Base-by-base conservation (phyloP, 2,797 vertebrate genomes). In the Gobio occitaniae region DNA sequence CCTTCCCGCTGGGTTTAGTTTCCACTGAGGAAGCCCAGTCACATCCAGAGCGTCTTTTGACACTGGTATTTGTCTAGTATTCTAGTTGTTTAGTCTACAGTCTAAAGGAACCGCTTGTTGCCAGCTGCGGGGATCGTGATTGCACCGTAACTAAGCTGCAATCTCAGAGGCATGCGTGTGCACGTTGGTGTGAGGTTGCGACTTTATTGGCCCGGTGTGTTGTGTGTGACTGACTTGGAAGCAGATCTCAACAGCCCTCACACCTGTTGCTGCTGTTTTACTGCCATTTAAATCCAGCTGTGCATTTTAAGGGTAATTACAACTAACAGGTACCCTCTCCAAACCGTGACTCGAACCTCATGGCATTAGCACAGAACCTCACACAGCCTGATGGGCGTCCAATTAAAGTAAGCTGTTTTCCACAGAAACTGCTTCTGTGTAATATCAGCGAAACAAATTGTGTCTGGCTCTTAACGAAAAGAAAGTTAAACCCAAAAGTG, bases 231-330 rank as follows among this genome's bases (percentile, higher is more conserved):
- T 86, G 85, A 65, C 79, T 41, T 72, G 74, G 68, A 71, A 71
- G 59, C 52, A 56, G 38, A 75, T 47, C 76, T 75, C 21, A 80
- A 90, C 71, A 69, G 83, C 72, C 71, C 54, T 89, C 87, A 87
- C 89, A 89, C 87, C 87, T 89, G 89, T 84, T 90, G 79, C 75
- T 89, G 84, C 83, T 84, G 86, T 91, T 93, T 94, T 92, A 93
- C 90, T 92, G 87, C 84, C 87, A 93, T 94, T 82, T 92, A 87
- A 89, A 91, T 90, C 92, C 93, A 94, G 93, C 94, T 94, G 93
- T 92, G 88, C 16, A 79, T 89, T 87, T 89, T 88, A 91, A 71
- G 90, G 92, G 90, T 90, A 92, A 92, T 93, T 92, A 36, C 41
- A 88, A 91, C 91, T 93, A 93, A 94, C 90, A 92, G 92, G 92